These are phyloP conservation scores for Belgica antarctica DNA, from an alignment of 2,888 invertebrate species.

Conservation along the genomic window DNA sequence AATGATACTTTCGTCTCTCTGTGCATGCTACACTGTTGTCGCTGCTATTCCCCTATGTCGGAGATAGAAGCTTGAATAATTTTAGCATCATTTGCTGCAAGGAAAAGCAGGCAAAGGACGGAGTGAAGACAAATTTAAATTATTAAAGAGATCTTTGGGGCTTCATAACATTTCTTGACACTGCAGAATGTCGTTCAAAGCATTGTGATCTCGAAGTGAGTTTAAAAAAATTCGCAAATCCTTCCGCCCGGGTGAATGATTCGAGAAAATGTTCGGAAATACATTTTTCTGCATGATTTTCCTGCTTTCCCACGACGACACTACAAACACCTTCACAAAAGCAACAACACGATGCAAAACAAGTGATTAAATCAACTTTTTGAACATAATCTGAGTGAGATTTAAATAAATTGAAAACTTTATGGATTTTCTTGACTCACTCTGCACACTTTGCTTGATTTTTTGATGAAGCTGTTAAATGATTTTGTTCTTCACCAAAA, in stretches of 20 bases:
- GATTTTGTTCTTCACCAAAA: background rate
- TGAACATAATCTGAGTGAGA: conserved; percentile 1
- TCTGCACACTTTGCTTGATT: background rate
- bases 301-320: background rate
- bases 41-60: background rate
- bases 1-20: background rate
- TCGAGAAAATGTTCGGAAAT: too few species aligned
- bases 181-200: too few species aligned
- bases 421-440: background rate
- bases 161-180: conserved; percentile 2
- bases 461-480: conserved; percentile 23
- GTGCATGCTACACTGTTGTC: background rate
- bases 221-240: too few species aligned
- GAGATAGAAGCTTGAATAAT: conserved; percentile 1
- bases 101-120: background rate
- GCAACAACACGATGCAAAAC: conserved; percentile 1
- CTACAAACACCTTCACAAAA: background rate
- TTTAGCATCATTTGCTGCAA: background rate
- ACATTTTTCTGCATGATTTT: too few species aligned
- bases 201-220: too few species aligned
- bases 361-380: conserved; percentile 17
- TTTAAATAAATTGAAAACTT: conserved; percentile 29
- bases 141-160: background rate
- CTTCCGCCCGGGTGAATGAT: too few species aligned
- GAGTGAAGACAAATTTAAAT: conserved; percentile 15